Evolutionary conservation across 1,140 invertebrate species (phyloP), one percentile per base, ranked within the genome.

Genomic region (Drosophila oshimai): DNA sequence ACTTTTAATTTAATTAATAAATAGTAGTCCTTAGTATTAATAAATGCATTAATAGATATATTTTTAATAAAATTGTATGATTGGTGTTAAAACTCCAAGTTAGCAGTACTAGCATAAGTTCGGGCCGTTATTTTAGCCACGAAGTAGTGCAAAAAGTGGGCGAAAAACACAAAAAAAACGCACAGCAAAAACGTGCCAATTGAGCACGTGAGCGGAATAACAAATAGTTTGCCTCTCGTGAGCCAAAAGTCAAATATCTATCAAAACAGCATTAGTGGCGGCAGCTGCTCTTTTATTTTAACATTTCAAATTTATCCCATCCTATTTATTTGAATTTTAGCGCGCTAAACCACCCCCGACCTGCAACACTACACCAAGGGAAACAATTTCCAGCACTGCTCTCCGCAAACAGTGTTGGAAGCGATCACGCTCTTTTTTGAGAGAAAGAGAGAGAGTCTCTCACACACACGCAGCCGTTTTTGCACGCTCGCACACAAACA

Each of bases 141-240:
- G 33, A 74, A 83, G 41, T 57, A 70, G 62, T 49, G 28, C 13
- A 45, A 77, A 55, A 50, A 51, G 46, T 41, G 45, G 47, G 24
- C 39, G 17, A 62, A 62, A 60, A 62, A 42, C 41, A 61, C 37
- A 46, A 84, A 84, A 64, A 79, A 47, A 61, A 51, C 58, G 68
- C 68, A 29, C 49, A 61, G 49, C 57, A 76, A 76, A 62, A 58
- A 81, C 77, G 77, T 81, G 78, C 68, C 78, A 77, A 83, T 77
- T 77, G 80, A 41, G 41, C 41, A 49, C 80, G 75, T 86, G 80
- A 86, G 69, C 31, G 17, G 80, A 73, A 84, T 84, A 68, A 39
- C 7, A 75, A 86, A 49, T 72, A 54, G 58, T 49, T 50, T 33
- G 42, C 29, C 12, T 36, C 22, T 13, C 10, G 10, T 10, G 53